Percentiles rank a stretch among this genome's conserved stretches.
phyloP scores from a whole-genome alignment of 2,113 vertebrate genomes.

The Lycocorax pyrrhopterus region DNA sequence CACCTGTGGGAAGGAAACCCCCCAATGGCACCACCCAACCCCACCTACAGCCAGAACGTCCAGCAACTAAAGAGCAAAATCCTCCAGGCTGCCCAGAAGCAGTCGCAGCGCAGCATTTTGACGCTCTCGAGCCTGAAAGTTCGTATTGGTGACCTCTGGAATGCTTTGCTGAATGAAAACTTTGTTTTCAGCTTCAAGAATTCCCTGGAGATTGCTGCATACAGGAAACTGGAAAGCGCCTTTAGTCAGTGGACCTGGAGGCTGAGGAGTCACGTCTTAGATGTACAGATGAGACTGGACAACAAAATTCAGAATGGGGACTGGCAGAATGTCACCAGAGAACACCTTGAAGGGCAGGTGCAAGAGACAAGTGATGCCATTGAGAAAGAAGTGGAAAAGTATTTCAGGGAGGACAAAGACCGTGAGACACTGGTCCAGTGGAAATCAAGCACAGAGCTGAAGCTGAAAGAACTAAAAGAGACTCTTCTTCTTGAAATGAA shows the following conservation, averaged over 20 bases:
- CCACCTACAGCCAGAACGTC: slow-evolving; percentile 13
- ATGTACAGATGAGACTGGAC: slow-evolving; percentile 46
- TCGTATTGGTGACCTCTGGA: slow-evolving; percentile 58
- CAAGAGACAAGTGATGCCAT: not conserved
- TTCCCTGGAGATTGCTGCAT: slow-evolving; percentile 51
- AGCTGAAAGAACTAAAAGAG: slow-evolving; percentile 2
- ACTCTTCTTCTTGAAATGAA: slow-evolving; percentile 14
- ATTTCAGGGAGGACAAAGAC: slow-evolving; percentile 56
- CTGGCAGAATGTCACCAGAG: not conserved
- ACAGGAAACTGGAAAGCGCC: slow-evolving; percentile 44
- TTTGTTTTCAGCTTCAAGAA: slow-evolving; percentile 73
- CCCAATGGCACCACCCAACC: too few species aligned
- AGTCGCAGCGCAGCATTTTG: not conserved
- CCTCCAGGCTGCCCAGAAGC: slow-evolving; percentile 12
- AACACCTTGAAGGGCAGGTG: not conserved
- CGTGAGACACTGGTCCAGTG: slow-evolving; percentile 58
- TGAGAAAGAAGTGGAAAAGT: slow-evolving; percentile 13
- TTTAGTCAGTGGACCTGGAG: slow-evolving; percentile 59
- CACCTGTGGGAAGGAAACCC: too few species aligned
- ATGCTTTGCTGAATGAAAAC: slow-evolving; percentile 58
- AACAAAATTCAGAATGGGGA: slow-evolving; percentile 42
- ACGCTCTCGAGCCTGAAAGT: slow-evolving; percentile 39
- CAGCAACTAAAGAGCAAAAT: slow-evolving; percentile 61
- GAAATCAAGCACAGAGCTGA: slow-evolving; percentile 3
- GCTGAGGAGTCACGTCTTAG: slow-evolving; percentile 54